Evolutionary conservation across 1,140 invertebrate species (phyloP), one percentile per base, ranked within the genome.

Genomic region (Ceratina japonica): DNA sequence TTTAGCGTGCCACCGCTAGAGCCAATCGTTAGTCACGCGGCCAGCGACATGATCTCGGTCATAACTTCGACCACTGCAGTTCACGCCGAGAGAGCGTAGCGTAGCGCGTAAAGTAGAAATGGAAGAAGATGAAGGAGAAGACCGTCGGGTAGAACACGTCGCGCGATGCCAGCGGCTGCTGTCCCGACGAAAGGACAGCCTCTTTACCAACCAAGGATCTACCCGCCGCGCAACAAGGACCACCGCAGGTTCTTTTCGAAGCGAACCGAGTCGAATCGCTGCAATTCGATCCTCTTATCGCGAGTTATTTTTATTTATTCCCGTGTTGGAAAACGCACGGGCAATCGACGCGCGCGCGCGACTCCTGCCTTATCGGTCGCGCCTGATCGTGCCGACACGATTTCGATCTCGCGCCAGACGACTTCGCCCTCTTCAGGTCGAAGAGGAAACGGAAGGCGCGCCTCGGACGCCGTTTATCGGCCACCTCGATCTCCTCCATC

Each of bases 1-100:
- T 90, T 54, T 76, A 93, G 92, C 77, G 91, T 92, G 77, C 91
- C 91, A 84, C 91, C 91, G 70, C 81, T 92, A 90, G 91, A 92
- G 85, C 90, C 91, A 83, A 90, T 89, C 66, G 89, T 80, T 88
- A 92, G 87, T 89, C 88, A 89, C 82, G 66, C 88, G 16, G 79
- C 79, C 15, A 80, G 83, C 44, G 91, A 91, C 76, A 75, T 89
- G 20, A 85, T 86, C 27, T 89, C 91, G 69, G 89, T 92, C 31
- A 92, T 92, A 70, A 91, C 89, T 18, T 90, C 90, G 16, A 92
- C 91, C 73, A 89, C 90, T 37, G 79, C 86, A 18, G 84, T 85
- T 15, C 83, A 89, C 81, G 84, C 84, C 70, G 88, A 90, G 59
- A 88, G 90, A 83, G 87, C 86, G 61, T 91, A 80, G 85, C 24